Conservation (phyloP, 2,888 invertebrate genomes). For the Synergus umbraculus region DNA sequence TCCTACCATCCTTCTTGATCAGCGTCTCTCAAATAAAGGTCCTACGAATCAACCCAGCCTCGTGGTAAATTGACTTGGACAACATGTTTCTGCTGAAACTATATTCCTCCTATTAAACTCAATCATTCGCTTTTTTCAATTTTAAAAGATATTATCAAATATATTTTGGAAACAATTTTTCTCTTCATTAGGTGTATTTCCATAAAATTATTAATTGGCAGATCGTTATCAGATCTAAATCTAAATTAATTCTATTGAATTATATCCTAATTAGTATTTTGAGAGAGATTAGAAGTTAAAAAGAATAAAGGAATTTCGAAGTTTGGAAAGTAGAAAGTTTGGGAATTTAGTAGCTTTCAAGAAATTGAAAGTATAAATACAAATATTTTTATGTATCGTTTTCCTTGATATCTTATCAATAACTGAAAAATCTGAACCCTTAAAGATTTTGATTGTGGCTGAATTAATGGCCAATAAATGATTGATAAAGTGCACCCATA, state of each 20-base stretch:
- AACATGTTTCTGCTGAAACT: constrained; percentile 13
- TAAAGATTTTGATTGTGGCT: neutral
- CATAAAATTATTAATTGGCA: no score
- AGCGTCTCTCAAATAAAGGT: constrained; percentile 40
- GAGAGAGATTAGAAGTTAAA: no score
- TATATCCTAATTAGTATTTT: no score
- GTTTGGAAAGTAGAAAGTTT: no score
- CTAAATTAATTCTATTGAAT: no score
- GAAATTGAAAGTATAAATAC: no score
- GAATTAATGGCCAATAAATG: constrained; percentile 10
- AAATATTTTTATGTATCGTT: no score
- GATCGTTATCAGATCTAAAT: no score
- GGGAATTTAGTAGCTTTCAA: no score
- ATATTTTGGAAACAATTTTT: neutral
- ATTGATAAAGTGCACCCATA: neutral
- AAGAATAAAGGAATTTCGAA: no score
- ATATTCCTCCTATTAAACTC: neutral
- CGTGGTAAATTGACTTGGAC: constrained; percentile 22
- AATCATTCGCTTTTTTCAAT: neutral
- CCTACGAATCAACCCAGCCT: constrained; percentile 28
- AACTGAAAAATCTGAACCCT: neutral
- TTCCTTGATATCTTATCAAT: no score
- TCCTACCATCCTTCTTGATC: constrained; percentile 45
- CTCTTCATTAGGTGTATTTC: no score
- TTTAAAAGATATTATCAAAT: neutral